Percentiles rank a stretch among this genome's conserved stretches.
These are phyloP conservation scores for Drosophila carrolli DNA, from an alignment of 1,140 invertebrate genomes.

Conservation along the genomic window DNA sequence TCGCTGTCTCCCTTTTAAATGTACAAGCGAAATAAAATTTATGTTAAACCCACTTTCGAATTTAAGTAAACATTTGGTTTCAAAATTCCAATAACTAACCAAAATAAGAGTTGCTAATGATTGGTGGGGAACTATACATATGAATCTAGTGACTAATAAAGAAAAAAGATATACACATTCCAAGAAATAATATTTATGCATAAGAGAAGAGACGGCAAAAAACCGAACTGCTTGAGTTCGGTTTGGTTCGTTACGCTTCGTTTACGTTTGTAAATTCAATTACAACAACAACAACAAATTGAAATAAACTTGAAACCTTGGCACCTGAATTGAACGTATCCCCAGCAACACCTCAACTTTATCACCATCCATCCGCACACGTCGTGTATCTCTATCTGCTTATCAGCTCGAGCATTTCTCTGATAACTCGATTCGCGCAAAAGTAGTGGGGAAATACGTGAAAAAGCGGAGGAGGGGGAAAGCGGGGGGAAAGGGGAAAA, in stretches of 20 bases:
- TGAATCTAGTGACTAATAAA: not conserved
- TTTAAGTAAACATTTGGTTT: constrained; percentile 1
- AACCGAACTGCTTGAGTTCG: constrained; percentile 18
- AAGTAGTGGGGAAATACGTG: not conserved
- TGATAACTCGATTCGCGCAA: constrained; percentile 28
- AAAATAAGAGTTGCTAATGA: no score
- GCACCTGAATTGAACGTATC: constrained; percentile 11
- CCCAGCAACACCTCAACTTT: constrained; percentile 24
- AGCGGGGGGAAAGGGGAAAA: not conserved
- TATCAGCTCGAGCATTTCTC: constrained; percentile 13
- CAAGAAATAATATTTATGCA: not conserved
- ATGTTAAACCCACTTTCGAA: constrained; percentile 1
- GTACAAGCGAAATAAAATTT: not conserved
- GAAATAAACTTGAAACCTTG: constrained; percentile 10
- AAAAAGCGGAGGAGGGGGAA: no score
- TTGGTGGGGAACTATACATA: not conserved
- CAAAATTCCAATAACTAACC: not conserved
- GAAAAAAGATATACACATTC: not conserved
- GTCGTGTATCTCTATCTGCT: constrained; percentile 10
- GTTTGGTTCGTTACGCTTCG: constrained; percentile 44
- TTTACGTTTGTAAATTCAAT: constrained; percentile 30
- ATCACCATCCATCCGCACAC: constrained; percentile 22
- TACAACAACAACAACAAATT: constrained; percentile 1
- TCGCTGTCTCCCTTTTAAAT: constrained; percentile 25
- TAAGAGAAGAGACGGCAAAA: not conserved